These are phyloP conservation scores for Australoheros facetus DNA, from an alignment of 2,797 vertebrate species.

Conservation along the genomic window DNA sequence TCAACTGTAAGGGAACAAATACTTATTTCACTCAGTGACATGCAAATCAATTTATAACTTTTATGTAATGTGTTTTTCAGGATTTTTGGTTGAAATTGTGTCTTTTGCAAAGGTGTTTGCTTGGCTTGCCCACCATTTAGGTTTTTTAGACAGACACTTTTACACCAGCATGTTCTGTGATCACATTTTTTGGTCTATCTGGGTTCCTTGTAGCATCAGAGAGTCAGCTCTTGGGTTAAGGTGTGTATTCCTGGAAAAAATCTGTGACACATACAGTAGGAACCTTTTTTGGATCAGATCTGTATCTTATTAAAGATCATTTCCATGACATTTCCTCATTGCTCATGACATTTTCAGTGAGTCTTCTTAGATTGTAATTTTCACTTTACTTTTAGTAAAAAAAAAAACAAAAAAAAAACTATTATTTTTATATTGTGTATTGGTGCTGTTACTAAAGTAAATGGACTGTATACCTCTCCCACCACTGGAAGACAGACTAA, in stretches of 20 bases:
- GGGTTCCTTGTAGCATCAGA: neutral
- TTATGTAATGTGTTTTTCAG: no score
- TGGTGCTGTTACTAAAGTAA: neutral
- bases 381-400: neutral
- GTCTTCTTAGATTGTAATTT: neutral
- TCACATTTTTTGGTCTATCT: neutral
- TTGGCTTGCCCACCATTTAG: neutral
- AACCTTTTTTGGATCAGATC: neutral
- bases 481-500: neutral
- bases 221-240: neutral
- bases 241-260: neutral
- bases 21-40: no score
- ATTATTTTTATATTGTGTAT: neutral
- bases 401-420: neutral
- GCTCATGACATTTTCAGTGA: neutral
- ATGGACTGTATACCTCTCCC: neutral
- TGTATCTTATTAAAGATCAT: neutral
- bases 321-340: neutral
- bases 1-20: no score
- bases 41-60: no score
- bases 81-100: no score
- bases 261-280: neutral
- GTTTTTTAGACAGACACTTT: neutral
- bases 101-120: neutral
- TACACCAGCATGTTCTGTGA: neutral